Percentiles rank a stretch among this genome's conserved stretches.
Conservation (phyloP, 2,888 invertebrate genomes). For the Stegophylla sp. region DNA sequence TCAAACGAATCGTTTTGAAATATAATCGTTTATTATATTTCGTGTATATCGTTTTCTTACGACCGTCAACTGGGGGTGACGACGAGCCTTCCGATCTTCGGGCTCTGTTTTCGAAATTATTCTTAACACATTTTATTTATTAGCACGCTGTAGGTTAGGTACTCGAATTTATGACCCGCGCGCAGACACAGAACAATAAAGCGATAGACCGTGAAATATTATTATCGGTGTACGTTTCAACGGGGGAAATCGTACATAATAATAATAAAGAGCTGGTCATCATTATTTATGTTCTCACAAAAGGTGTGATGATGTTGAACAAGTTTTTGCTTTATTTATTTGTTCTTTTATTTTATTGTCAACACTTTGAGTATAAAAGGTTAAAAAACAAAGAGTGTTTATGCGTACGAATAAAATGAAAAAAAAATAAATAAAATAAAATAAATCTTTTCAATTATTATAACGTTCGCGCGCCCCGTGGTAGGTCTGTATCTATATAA, state of each 20-base stretch:
- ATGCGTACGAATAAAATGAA: background rate
- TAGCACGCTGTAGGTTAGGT: background rate
- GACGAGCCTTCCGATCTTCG: background rate
- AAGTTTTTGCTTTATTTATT: slow-evolving; percentile 1
- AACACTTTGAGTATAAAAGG: slow-evolving; percentile 9
- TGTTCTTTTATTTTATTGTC: background rate
- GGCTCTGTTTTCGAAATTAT: background rate
- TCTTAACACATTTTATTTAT: background rate
- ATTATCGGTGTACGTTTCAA: slow-evolving; percentile 15
- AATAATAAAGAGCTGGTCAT: slow-evolving; percentile 2
- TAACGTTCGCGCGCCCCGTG: background rate
- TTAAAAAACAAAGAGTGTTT: slow-evolving; percentile 34
- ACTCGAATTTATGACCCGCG: background rate
- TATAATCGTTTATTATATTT: too few relatives aligned
- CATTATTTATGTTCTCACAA: slow-evolving; percentile 19
- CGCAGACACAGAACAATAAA: background rate
- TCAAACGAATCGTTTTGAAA: too few relatives aligned
- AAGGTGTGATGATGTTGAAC: slow-evolving; percentile 32
- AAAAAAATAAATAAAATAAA: background rate
- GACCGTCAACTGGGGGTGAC: too few relatives aligned
- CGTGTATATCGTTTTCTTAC: too few relatives aligned
- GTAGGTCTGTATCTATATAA: background rate
- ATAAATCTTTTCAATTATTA: slow-evolving; percentile 44
- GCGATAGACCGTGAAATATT: slow-evolving; percentile 12
- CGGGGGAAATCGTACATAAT: background rate